Evolutionary conservation across 2,113 vertebrate species (phyloP), one percentile per base, ranked within the genome.

Genomic region (Chionomys nivalis): DNA sequence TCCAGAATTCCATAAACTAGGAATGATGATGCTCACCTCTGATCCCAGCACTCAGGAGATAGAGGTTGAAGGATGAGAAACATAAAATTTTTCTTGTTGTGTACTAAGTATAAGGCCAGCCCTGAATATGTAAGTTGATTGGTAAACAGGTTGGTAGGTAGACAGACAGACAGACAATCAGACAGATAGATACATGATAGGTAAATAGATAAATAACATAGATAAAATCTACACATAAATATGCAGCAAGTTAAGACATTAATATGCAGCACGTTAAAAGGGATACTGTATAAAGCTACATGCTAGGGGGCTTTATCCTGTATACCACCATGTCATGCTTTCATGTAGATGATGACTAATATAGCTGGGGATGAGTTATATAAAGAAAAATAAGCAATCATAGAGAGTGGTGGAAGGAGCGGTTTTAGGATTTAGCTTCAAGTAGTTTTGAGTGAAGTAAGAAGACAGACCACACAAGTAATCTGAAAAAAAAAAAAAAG

Each of bases 401-500:
- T 26, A 76, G 9, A 73, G 28, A 92, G 3, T 39, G 24, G 47
- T 89, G n/a, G 17, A 76, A 93, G 61, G 7, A 52, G 17, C 2
- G 42, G 11, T 68, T 63, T 79, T 73, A 70, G 90, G 2, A 52
- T 70, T 28, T 61, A 66, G 1, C 66, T 81, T 93, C 91, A 73
- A 89, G 9, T 2, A 72, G 39, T 68, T 19, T 73, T 73, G 12
- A 77, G 61, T 42, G 21, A 87, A 72, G 7, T 89, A 63, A 92
- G 52, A 78, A 49, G 47, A 8, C 1, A 92, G 70, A 94, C 16
- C 42, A 42, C 2, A 92, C 8, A 21, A 7, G 65, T 2, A 39
- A 44, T 68, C 33, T 70, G 55, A 65, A 89, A 76, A 91, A 90
- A 58, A 93, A 68, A 83, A 83, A 73, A 19, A 58, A 12, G 13